Evolutionary conservation across 2,113 vertebrate genomes (phyloP).

Genomic region (Chrysemys picta): DNA sequence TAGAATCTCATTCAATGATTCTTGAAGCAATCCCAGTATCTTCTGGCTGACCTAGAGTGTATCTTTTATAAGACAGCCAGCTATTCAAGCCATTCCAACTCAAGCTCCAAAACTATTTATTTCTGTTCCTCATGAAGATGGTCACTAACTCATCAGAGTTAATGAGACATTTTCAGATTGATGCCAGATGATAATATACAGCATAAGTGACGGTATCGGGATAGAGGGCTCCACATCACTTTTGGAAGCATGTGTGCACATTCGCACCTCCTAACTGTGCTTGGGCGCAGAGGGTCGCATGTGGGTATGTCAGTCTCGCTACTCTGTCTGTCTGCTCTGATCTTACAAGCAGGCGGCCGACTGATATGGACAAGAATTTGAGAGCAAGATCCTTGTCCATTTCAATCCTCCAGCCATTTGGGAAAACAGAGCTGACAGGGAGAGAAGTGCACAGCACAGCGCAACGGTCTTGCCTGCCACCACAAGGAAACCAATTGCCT

Average conservation of each 20-base stretch:
- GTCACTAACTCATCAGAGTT: neutral
- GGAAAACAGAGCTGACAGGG: neutral
- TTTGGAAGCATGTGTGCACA: neutral
- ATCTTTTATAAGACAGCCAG: neutral
- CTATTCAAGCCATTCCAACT: accelerated
- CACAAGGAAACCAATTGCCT: neutral
- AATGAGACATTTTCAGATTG: accelerated
- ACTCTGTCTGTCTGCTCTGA: neutral
- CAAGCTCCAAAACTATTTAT: neutral
- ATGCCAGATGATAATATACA: neutral
- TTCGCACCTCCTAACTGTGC: neutral
- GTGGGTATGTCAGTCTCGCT: neutral
- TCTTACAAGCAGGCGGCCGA: neutral
- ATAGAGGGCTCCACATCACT: neutral
- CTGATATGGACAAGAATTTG: neutral
- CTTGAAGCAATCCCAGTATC: neutral
- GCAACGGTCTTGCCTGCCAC: neutral
- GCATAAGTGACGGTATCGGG: too few relatives aligned
- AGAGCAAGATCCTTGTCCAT: neutral
- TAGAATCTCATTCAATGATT: neutral
- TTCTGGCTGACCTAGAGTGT: too few relatives aligned
- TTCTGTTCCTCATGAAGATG: neutral
- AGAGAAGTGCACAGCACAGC: neutral
- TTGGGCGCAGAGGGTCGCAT: neutral
- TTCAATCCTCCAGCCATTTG: neutral